These are phyloP conservation scores for Drosophila saltans DNA, from an alignment of 1,140 invertebrate species.

Conservation along the genomic window DNA sequence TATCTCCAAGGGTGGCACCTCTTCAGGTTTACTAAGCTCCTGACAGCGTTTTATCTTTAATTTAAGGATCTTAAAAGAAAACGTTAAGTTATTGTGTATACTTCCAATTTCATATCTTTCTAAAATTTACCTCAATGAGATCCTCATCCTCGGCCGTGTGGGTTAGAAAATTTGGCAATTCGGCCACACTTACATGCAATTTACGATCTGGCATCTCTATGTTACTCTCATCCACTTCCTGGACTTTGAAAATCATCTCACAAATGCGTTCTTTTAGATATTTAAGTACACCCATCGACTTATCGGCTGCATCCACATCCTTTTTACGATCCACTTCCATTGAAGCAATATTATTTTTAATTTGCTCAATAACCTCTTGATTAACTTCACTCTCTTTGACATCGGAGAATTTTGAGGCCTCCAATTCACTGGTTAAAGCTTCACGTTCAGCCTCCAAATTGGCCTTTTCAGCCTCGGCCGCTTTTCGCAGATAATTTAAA, in stretches of 20 bases:
- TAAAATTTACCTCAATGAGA: constrained; percentile 63
- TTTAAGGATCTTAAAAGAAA: constrained; percentile 62
- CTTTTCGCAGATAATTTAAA: constrained; percentile 86
- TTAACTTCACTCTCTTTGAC: constrained; percentile 90
- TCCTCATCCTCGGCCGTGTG: constrained; percentile 73
- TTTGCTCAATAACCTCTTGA: constrained; percentile 86
- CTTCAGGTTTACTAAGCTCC: constrained; percentile 67
- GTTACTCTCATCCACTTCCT: constrained; percentile 80
- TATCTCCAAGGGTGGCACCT: constrained; percentile 61
- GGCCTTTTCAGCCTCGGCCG: constrained; percentile 89
- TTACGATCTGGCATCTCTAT: constrained; percentile 63
- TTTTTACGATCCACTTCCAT: constrained; percentile 84
- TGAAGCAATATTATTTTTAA: constrained; percentile 86
- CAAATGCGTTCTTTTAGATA: constrained; percentile 84
- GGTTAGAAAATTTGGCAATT: constrained; percentile 68
- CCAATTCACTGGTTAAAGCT: constrained; percentile 87
- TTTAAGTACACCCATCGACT: constrained; percentile 84
- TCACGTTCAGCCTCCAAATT: constrained; percentile 88
- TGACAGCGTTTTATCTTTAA: constrained; percentile 76
- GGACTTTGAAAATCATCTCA: constrained; percentile 82
- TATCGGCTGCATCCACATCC: constrained; percentile 77
- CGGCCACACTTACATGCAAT: constrained; percentile 61
- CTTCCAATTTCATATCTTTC: neutral
- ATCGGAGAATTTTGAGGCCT: constrained; percentile 90
- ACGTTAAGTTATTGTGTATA: neutral